phyloP scores from a whole-genome alignment of 2,797 vertebrate species.

The Sylvilagus floridanus region DNA sequence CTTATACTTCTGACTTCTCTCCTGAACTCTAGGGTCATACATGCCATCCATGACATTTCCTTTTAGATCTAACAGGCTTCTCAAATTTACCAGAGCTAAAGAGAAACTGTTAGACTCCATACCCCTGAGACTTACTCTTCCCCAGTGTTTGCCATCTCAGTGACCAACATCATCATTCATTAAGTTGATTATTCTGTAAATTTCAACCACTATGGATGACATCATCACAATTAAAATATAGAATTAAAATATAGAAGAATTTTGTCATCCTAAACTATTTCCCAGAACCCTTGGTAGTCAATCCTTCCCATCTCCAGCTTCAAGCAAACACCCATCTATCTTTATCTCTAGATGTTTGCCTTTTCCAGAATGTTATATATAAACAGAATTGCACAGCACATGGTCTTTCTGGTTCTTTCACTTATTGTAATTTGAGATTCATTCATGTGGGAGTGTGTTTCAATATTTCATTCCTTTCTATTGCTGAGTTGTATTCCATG shows the following conservation, averaged over 20 bases:
- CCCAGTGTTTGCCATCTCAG: neutral
- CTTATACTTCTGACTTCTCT: neutral
- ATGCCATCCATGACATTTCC: neutral
- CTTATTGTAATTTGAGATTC: neutral
- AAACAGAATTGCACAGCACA: neutral
- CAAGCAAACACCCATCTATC: neutral
- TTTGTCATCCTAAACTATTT: neutral
- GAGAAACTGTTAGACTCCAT: neutral
- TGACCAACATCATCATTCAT: neutral
- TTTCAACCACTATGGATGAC: neutral
- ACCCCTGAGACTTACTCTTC: neutral
- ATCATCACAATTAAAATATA: neutral
- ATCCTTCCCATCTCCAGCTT: neutral
- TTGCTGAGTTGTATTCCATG: neutral
- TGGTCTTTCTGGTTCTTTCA: neutral
- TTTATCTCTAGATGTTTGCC: neutral
- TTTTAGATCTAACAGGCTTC: neutral
- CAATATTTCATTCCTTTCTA: neutral
- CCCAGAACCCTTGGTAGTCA: neutral
- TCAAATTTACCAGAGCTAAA: neutral
- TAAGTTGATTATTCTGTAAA: neutral
- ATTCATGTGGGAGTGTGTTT: neutral
- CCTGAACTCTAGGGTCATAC: neutral
- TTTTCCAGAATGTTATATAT: neutral
- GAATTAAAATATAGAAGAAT: neutral